Evolutionary conservation across 2,797 vertebrate genomes (phyloP), one percentile per base, ranked within the genome.

Genomic region (Acipenser transmontanus): DNA sequence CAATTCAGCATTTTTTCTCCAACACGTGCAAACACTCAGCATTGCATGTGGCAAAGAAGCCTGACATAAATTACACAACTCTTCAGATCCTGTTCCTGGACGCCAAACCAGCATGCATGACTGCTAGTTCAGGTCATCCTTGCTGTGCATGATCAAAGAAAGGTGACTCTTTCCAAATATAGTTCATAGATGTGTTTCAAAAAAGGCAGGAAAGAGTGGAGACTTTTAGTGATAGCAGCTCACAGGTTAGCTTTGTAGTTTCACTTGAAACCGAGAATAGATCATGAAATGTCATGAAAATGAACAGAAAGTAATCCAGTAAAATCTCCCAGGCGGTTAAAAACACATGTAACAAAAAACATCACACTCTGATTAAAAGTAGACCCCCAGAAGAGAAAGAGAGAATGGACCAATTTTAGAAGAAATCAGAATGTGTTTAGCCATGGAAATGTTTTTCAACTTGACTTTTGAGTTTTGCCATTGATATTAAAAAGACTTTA

Each of bases 211-310:
- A 70, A 67, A 78, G 59, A 51, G 52, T 70, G 59, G n/a, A 9
- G 59, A 66, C 17, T 11, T 57, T 57, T 77, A 76, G 67, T 79
- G 74, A 81, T 88, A 83, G 87, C 81, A 88, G 83, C 87, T 87
- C 84, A 87, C 78, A 82, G 77, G 82, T 82, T 81, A 86, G 81
- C 79, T 88, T 88, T 77, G 80, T 71, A 84, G 89, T 88, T 89
- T 91, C 88, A 90, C 86, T 85, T 86, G 88, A 91, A 90, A 90
- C 87, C 84, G 89, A 89, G 81, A 89, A 81, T 51, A 71, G 85
- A 86, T 88, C 88, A 89, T 90, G 85, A 91, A 89, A 89, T 84
- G 77, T 88, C 87, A 89, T 90, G 87, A 89, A 90, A 87, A 89
- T 76, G 83, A 82, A 83, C 82, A 67, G 78, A 84, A 67, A 62